phyloP scores from a whole-genome alignment of 2,113 vertebrate genomes.

The Taxidea taxus region DNA sequence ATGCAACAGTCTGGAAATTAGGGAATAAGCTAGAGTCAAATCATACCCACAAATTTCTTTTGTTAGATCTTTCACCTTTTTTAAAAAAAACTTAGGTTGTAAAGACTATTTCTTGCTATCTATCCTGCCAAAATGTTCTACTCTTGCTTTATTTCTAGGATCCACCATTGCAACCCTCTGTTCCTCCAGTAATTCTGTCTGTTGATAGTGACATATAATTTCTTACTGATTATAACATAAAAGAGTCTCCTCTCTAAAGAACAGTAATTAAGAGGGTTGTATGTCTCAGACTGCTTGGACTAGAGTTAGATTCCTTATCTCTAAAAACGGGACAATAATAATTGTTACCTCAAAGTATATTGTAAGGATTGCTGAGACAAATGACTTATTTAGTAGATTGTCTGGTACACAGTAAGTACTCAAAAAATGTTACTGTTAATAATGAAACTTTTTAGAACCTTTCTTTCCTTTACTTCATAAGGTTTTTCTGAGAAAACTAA shows the following conservation, averaged over 20 bases:
- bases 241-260: background rate
- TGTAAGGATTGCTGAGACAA: background rate
- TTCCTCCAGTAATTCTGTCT: background rate
- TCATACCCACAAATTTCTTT: background rate
- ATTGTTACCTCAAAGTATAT: background rate
- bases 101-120: conserved; percentile 28
- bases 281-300: background rate
- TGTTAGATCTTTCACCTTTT: background rate
- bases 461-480: conserved; percentile 21
- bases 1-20: background rate
- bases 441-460: background rate
- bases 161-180: background rate
- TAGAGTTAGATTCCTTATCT: background rate
- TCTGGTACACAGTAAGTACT: background rate
- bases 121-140: background rate
- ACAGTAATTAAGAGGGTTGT: background rate
- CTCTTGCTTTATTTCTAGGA: conserved; percentile 10
- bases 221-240: conserved; percentile 10
- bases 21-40: background rate
- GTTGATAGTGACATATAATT: background rate
- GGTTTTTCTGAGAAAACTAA: background rate
- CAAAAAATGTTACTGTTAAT: background rate
- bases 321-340: background rate
- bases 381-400: background rate
- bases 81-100: background rate